Conservation (phyloP, 2,113 vertebrate genomes). For the Hassar affinis region DNA sequence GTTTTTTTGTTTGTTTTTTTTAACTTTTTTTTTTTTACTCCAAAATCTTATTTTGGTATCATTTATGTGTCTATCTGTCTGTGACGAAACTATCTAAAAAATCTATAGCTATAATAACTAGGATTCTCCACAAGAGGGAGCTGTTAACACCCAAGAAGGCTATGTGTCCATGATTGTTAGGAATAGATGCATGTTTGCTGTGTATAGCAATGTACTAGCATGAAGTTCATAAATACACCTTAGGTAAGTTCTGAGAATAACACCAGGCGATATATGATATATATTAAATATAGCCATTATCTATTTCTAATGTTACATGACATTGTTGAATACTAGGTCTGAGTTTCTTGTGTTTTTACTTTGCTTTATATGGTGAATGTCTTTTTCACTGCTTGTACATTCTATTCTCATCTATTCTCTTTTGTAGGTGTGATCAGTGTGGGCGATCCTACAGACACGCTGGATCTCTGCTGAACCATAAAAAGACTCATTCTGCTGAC, state of each 20-base stretch:
- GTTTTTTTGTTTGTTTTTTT: neutral
- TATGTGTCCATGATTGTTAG: neutral
- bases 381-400: neutral
- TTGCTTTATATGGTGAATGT: neutral
- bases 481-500: constrained; percentile 76
- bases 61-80: neutral
- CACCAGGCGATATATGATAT: too few species aligned
- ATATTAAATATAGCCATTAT: neutral
- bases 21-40: neutral
- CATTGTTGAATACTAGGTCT: neutral
- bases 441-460: constrained; percentile 81
- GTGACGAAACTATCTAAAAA: too few species aligned
- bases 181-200: too few species aligned
- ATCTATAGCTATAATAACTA: too few species aligned
- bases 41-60: neutral
- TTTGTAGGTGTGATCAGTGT: constrained; percentile 79
- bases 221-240: neutral
- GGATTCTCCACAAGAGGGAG: constrained; percentile 1
- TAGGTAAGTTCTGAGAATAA: neutral
- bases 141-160: too few species aligned
- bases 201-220: neutral
- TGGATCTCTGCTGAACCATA: constrained; percentile 81
- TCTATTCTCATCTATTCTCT: constrained; percentile 29
- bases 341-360: neutral
- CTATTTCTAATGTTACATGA: neutral